Conservation (phyloP, 1,140 invertebrate species). For the Bradynema listronoti region DNA sequence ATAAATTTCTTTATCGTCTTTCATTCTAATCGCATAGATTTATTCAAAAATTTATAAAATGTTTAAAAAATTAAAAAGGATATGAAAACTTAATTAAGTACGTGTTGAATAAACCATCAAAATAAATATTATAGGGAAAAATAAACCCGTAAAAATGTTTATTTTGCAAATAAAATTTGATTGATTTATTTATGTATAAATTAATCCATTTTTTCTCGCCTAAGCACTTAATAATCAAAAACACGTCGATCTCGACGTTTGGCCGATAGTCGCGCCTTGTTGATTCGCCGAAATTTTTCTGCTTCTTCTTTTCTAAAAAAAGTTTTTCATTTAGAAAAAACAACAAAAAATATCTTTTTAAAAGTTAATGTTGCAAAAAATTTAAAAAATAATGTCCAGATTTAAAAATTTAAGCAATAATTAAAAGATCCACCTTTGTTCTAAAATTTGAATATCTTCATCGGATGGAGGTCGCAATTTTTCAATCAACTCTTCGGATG, state of each 20-base stretch:
- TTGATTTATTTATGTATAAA: background rate
- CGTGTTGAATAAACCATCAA: background rate
- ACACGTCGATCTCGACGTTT: constrained; percentile 10
- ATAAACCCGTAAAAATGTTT: background rate
- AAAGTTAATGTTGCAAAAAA: background rate
- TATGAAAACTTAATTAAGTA: background rate
- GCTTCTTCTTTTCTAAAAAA: constrained; percentile 22
- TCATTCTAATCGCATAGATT: too few species aligned
- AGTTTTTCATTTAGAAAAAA: background rate
- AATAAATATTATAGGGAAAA: background rate
- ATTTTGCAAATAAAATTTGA: background rate
- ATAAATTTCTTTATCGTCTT: too few species aligned
- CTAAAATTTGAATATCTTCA: constrained; percentile 19
- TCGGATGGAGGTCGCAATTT: constrained; percentile 2
- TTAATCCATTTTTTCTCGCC: background rate
- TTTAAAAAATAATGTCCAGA: background rate
- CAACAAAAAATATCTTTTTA: background rate
- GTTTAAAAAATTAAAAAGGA: background rate
- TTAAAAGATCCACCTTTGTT: constrained; percentile 27
- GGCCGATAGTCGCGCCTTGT: constrained; percentile 11
- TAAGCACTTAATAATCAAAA: background rate
- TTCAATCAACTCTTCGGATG: constrained; percentile 13
- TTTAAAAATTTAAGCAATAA: background rate
- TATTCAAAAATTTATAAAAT: too few species aligned
- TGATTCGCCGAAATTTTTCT: constrained; percentile 5